These are phyloP conservation scores for Thunnus thynnus DNA, from an alignment of 2,113 vertebrate species.

Conservation along the genomic window DNA sequence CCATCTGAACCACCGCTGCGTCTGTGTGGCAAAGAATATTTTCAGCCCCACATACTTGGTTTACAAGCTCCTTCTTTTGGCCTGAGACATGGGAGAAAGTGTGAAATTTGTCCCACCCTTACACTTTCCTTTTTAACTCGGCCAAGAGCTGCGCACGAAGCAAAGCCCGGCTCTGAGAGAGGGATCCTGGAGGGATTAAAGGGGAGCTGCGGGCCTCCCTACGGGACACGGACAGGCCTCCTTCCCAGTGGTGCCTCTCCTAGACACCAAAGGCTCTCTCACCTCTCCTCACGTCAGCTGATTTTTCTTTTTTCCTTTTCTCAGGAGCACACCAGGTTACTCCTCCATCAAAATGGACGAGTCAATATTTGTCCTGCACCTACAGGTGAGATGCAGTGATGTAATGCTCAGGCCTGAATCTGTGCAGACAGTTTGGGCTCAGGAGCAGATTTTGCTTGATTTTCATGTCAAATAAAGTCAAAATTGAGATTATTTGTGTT, in stretches of 20 bases:
- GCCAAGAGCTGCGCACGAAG: slow-evolving; percentile 67
- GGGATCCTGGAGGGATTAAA: slow-evolving; percentile 72
- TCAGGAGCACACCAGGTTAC: neutral
- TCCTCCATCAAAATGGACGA: slow-evolving; percentile 7
- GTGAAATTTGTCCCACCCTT: slow-evolving; percentile 70
- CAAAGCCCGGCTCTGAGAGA: slow-evolving; percentile 65
- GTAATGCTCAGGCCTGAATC: neutral
- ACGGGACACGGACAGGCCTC: slow-evolving; percentile 55
- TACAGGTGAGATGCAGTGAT: slow-evolving; percentile 13
- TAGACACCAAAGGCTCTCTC: slow-evolving; percentile 16
- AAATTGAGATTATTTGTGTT: neutral
- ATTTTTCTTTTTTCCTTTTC: neutral
- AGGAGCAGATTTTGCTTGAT: neutral
- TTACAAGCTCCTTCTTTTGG: slow-evolving; percentile 60
- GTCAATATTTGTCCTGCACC: slow-evolving; percentile 19
- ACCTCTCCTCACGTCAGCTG: slow-evolving; percentile 35
- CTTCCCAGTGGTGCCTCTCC: slow-evolving; percentile 49
- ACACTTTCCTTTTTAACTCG: slow-evolving; percentile 66
- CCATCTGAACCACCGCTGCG: slow-evolving; percentile 1
- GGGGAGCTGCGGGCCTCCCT: slow-evolving; percentile 68
- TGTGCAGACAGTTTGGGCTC: slow-evolving; percentile 2
- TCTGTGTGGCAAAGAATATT: slow-evolving; percentile 29
- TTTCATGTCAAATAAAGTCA: neutral
- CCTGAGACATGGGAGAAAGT: slow-evolving; percentile 70
- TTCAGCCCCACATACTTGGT: slow-evolving; percentile 47